Base-by-base conservation (phyloP, 2,113 vertebrate species). In the Rhinolophus sinicus region DNA sequence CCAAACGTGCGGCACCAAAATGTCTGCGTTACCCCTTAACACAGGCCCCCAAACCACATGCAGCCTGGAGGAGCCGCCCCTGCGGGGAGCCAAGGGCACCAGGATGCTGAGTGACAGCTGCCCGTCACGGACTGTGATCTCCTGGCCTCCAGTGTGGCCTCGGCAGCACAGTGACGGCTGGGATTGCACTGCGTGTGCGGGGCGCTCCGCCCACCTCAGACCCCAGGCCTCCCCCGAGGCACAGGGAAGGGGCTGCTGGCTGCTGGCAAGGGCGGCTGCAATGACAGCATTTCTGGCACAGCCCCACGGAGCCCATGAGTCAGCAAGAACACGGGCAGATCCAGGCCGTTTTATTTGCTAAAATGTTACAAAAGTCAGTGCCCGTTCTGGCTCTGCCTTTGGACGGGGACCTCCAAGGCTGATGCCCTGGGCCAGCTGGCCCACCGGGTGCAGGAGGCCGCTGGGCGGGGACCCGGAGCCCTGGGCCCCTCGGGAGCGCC, bases 121-220 rank as follows among this genome's bases (percentile, higher is more conserved):
- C 40, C 19, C 3, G 28, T 7, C 24, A 22, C 21, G 1, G 24
- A 11, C 47, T 50, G 47, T 50, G 47, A 50, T 50, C 47, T 44
- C 40, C 40, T 24, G 5, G 67, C 19, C 76, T 50, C 47, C 47
- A 50, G 47, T 50, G 9, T 13, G 54, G 44, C 44, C 33, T 16
- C 4, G 35, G 35, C 14, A 11, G 72, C 18, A 30, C 33, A 7
- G 14, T 0, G 11, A 40, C 0, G 33, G 0, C 52, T 0, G 22
- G 67, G 24, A 16, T 15, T 38, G 11, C 35, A 3, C 76, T 0
- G 10, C 1, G 1, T 21, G 83, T 28, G 50, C 70, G 24, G 2
- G 40, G 14, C 19, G 44, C 24, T 28, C 88, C 0, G 1, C 28
- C 24, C 44, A 90, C 21, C 58, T 69, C 9, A 10, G n/a, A 12